Percentiles rank a stretch among this genome's conserved stretches.
phyloP scores from a whole-genome alignment of 1,140 invertebrate species.

The Nephila pilipes region DNA sequence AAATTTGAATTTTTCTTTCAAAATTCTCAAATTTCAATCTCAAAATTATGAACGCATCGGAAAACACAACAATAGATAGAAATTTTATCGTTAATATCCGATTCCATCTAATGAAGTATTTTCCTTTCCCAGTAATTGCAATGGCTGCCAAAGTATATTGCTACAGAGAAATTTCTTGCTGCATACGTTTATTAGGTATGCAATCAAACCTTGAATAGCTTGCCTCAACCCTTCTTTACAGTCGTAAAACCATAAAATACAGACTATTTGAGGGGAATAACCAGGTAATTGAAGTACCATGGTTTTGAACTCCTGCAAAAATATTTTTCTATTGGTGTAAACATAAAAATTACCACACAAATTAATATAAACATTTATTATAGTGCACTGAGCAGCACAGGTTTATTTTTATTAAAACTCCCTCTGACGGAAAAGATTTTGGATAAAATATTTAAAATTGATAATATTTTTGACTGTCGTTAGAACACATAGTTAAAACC shows the following conservation, averaged over 20 bases:
- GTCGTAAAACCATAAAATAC: background rate
- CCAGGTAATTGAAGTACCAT: background rate
- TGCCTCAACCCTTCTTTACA: background rate
- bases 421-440: too few relatives aligned
- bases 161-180: background rate
- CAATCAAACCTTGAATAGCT: background rate
- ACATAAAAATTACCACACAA: too few relatives aligned
- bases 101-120: background rate
- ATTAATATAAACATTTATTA: background rate
- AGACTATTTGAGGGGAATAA: background rate
- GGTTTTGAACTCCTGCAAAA: background rate
- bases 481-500: too few relatives aligned
- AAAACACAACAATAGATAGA: background rate
- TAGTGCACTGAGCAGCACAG: background rate
- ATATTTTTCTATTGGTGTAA: background rate
- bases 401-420: too few relatives aligned
- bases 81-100: background rate
- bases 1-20: too few relatives aligned
- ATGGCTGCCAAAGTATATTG: background rate
- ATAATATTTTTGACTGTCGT: too few relatives aligned
- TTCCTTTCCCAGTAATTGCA: background rate
- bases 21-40: too few relatives aligned
- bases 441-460: too few relatives aligned
- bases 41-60: too few relatives aligned
- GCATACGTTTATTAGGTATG: constrained; percentile 20